Evolutionary conservation across 2,113 vertebrate genomes (phyloP).

Genomic region (Tricholaema leucomelas): DNA sequence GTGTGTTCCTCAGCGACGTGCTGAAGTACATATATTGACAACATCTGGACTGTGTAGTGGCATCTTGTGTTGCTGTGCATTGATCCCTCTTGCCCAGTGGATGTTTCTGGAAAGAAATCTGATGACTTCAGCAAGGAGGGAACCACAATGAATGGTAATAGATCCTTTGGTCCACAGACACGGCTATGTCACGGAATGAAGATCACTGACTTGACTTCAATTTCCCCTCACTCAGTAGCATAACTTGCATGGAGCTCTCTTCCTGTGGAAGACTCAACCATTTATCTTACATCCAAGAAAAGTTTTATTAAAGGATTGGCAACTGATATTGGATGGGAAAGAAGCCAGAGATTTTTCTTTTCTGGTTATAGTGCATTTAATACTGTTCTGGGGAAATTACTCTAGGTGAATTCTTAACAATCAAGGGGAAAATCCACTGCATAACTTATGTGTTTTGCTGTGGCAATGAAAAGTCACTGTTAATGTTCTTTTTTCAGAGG

Average conservation of each 20-base stretch:
- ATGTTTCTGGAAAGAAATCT: not conserved
- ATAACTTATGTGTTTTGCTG: not conserved
- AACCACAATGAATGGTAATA: not conserved
- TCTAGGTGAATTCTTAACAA: not conserved
- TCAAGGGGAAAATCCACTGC: not conserved
- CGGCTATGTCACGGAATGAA: not conserved
- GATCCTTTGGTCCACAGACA: not conserved
- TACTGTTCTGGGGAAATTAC: not conserved
- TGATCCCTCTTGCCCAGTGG: not conserved
- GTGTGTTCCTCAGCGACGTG: not conserved
- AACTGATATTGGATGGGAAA: not conserved
- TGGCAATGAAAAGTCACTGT: not conserved
- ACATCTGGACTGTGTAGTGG: not conserved
- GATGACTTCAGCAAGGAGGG: not conserved
- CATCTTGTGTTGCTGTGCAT: not conserved
- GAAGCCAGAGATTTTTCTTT: not conserved
- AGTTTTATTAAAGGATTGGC: not conserved
- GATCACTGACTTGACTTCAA: not conserved
- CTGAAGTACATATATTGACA: not conserved
- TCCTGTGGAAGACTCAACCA: not conserved
- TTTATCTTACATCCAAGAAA: not conserved
- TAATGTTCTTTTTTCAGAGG: not conserved
- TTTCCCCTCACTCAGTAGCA: not conserved
- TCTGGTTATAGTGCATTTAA: not conserved
- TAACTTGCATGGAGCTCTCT: not conserved